phyloP scores from a whole-genome alignment of 2,113 vertebrate species.

The Marmota flaviventris region DNA sequence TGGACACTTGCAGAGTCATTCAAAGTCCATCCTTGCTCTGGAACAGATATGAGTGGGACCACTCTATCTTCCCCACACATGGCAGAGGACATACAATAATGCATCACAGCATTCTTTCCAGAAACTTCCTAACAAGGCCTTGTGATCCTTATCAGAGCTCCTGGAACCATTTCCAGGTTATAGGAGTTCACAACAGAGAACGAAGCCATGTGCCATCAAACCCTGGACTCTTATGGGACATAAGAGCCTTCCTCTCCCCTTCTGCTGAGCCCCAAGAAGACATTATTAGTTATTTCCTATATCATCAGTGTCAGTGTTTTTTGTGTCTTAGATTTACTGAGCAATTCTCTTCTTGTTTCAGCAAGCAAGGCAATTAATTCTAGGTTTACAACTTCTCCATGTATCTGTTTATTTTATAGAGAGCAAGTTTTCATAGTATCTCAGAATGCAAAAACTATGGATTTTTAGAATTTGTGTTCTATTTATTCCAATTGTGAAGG shows the following conservation, averaged over 20 bases:
- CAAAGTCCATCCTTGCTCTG: background rate
- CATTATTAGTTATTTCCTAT: background rate
- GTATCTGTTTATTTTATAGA: background rate
- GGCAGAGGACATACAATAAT: background rate
- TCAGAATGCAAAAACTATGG: background rate
- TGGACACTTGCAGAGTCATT: background rate
- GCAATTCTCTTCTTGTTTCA: constrained; percentile 48
- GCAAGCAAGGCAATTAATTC: background rate
- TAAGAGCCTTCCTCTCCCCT: background rate
- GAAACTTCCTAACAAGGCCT: background rate
- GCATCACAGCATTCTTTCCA: background rate
- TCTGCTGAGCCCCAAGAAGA: background rate
- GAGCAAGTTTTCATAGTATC: background rate
- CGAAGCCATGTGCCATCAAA: background rate
- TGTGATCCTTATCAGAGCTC: background rate
- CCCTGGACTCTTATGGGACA: background rate
- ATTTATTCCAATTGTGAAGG: background rate
- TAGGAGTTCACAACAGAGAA: background rate
- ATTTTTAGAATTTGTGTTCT: background rate
- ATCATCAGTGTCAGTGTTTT: background rate
- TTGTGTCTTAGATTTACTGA: background rate
- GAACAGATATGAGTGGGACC: background rate
- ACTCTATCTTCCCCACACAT: background rate
- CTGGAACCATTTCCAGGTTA: constrained; percentile 2
- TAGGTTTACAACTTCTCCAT: background rate